Conservation (phyloP, 2,113 vertebrate species). For the Chauna torquata region DNA sequence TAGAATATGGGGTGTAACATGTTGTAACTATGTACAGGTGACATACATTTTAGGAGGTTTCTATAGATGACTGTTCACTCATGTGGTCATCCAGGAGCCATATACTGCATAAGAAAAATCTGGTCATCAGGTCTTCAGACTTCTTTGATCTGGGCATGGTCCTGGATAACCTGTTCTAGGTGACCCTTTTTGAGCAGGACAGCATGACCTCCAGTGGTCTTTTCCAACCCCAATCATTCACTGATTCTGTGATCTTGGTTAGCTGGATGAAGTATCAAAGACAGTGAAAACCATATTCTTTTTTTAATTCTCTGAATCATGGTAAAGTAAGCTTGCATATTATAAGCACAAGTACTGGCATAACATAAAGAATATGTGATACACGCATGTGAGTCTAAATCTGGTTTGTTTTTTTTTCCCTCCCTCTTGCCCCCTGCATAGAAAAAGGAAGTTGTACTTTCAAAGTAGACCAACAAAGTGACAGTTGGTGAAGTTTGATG, state of each 20-base stretch:
- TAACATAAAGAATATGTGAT: not conserved
- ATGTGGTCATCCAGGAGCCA: not conserved
- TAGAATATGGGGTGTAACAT: not conserved
- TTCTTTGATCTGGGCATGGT: not conserved
- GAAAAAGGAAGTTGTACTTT: slow-evolving; percentile 32
- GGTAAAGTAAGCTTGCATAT: not conserved
- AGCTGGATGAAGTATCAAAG: not conserved
- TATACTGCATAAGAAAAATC: not conserved
- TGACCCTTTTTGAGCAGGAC: not conserved
- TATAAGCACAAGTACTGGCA: not conserved
- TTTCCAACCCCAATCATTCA: not conserved
- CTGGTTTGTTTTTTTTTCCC: not conserved
- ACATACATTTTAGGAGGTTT: not conserved
- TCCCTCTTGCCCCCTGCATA: not conserved
- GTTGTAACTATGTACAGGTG: not conserved
- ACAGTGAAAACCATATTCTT: not conserved
- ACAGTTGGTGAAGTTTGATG: not conserved
- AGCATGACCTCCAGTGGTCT: not conserved
- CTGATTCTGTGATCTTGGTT: not conserved
- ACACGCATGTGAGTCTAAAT: not conserved
- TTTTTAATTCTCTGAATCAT: not conserved
- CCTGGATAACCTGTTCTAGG: not conserved
- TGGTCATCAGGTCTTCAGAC: not conserved
- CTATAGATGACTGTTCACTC: not conserved
- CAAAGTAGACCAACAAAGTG: not conserved